Conservation (phyloP, 30 jellyfish, hydroid and myxozoan species). For the Clytia hemisphaerica region DNA sequence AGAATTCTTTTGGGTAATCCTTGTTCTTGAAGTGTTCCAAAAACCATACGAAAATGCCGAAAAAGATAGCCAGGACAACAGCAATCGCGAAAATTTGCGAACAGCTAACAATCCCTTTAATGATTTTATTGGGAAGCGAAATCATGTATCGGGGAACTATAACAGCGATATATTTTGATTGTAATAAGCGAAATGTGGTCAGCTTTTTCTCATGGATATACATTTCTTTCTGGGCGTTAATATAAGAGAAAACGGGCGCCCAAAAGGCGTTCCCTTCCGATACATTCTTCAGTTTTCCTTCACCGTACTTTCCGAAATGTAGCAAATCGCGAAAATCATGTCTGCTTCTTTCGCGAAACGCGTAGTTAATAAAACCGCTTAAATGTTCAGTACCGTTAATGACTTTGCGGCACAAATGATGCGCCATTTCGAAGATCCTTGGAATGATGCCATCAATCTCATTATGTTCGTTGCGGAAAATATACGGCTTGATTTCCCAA, state of each 20-base stretch:
- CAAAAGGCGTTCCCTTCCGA: conserved; percentile 15
- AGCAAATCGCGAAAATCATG: too few relatives aligned
- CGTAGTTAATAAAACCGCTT: too few relatives aligned
- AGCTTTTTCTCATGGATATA: too few relatives aligned
- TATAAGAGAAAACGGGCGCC: conserved; percentile 27
- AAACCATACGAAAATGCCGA: conserved; percentile 32
- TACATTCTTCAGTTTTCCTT: neutral
- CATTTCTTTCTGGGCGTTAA: too few relatives aligned
- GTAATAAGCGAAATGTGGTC: conserved; percentile 7
- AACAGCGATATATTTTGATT: conserved; percentile 23
- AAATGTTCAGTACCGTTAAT: too few relatives aligned
- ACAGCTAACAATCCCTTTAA: conserved; percentile 34
- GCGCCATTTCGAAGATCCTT: neutral
- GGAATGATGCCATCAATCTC: conserved; percentile 33
- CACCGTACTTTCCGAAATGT: too few relatives aligned
- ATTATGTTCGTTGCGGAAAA: neutral
- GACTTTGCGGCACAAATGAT: too few relatives aligned
- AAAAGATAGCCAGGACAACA: conserved; percentile 7
- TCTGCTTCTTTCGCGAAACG: too few relatives aligned
- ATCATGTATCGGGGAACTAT: conserved; percentile 36
- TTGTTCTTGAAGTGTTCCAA: conserved; percentile 11
- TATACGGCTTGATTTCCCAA: conserved; percentile 36
- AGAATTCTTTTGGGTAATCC: conserved; percentile 19
- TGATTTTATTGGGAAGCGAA: conserved; percentile 30
- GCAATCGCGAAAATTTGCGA: conserved; percentile 18